These are phyloP conservation scores for Pteromalus puparum DNA, from an alignment of 1,140 invertebrate genomes.

Conservation along the genomic window DNA sequence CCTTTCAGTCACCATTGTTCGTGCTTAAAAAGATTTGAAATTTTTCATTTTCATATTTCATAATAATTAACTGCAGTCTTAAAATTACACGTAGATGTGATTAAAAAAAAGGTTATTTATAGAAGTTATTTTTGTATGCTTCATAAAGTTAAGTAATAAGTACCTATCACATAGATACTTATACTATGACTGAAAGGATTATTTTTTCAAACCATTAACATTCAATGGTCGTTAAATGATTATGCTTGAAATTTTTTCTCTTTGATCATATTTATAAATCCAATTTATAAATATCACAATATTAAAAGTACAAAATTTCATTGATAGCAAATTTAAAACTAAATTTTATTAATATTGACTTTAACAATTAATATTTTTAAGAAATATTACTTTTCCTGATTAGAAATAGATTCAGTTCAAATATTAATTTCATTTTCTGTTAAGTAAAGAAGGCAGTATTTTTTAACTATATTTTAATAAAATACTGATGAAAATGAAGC, in stretches of 20 bases:
- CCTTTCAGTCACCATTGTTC: too few relatives aligned
- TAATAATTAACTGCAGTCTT: not conserved
- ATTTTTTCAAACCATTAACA: slow-evolving; percentile 40
- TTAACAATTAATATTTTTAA: slow-evolving; percentile 32
- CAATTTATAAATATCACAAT: slow-evolving; percentile 47
- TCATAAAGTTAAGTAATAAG: not conserved
- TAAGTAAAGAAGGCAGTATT: slow-evolving; percentile 27
- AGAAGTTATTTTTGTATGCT: not conserved
- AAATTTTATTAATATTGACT: slow-evolving; percentile 39
- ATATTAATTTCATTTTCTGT: slow-evolving; percentile 35
- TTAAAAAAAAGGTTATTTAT: not conserved
- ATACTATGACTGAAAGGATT: not conserved
- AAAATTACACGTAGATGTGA: not conserved
- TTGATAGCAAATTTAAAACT: slow-evolving; percentile 15
- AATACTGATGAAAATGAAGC: not conserved
- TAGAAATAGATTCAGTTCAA: slow-evolving; percentile 18
- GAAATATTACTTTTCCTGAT: slow-evolving; percentile 10
- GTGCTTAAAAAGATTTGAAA: too few relatives aligned
- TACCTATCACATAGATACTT: not conserved
- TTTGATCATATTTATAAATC: slow-evolving; percentile 16
- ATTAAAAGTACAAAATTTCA: slow-evolving; percentile 46
- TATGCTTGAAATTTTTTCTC: not conserved
- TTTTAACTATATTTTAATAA: slow-evolving; percentile 2
- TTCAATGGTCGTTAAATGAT: slow-evolving; percentile 24
- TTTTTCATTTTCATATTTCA: slow-evolving; percentile 26